Evolutionary conservation across 2,888 invertebrate species (phyloP), one percentile per base, ranked within the genome.

Genomic region (Nudaria mundana): DNA sequence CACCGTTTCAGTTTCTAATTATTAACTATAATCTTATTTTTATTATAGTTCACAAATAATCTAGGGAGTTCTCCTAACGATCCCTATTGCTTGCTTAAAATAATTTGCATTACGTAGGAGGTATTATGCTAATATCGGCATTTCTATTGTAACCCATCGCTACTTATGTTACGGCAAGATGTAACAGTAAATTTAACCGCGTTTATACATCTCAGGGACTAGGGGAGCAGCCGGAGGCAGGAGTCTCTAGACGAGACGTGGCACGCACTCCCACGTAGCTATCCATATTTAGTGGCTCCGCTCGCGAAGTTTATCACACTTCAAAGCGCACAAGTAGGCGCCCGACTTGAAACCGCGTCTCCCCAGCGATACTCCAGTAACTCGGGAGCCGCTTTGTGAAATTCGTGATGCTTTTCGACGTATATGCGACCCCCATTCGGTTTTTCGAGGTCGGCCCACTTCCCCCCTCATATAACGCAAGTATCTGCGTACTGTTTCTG

Each of bases 351-450:
- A 79, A 81, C 82, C 79, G 70, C 81, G 68, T 71, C 77, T 76
- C 79, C 80, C 79, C 56, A 66, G 50, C 63, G 68, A 66, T 66
- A 58, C 66, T 62, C 64, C 71, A 63, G 77, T 79, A 81, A 79
- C 81, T 77, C 76, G 78, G 81, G 83, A 79, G 84, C 71, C 66
- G 72, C 85, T 85, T 81, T 82, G 85, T 80, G 82, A 81, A 83
- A 78, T 83, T 83, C 78, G 78, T 81, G 76, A 76, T 77, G 81
- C 80, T 78, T 77, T 77, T 76, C 74, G 78, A 75, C 71, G 66
- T 62, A 67, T 63, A 67, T 61, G 61, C 72, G 75, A 73, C 76
- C 81, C 81, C 78, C 73, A 74, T 81, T 81, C 69, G 81, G 83
- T 81, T 85, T 85, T 84, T 85, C 81, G 85, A 83, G 82, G 83